Evolutionary conservation across 1,140 invertebrate species (phyloP), one percentile per base, ranked within the genome.

Genomic region (Drosophila mojavensis): DNA sequence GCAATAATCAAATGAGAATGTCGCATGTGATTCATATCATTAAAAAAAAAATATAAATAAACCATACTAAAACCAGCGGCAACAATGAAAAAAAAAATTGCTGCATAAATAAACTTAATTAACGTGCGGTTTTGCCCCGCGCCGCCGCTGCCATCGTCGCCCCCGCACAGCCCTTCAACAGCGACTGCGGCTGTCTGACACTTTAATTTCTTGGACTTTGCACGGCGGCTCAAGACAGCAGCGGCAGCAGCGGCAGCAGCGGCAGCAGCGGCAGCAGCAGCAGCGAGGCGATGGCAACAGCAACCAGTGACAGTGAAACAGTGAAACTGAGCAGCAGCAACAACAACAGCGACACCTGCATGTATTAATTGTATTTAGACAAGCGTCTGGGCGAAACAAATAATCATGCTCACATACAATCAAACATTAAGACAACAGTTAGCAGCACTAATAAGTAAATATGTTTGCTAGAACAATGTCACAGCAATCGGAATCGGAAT

Each of bases 101-200:
- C 68, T 79, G 82, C 79, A 86, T 86, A 86, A 88, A 86, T 88
- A 83, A 86, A 86, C 81, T 86, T 88, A 86, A 86, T 86, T 86
- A 88, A 88, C 83, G 79, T 83, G 84, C 76, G 79, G 72, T 75
- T 81, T 81, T 61, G 73, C 50, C 48, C 36, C 13, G 28, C 33
- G 13, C 5, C 17, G 1, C 51, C 41, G 5, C 28, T 47, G n/a
- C 7, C 17, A n/a, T n/a, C 48, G 62, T 24, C 48, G 58, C 41
- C 56, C 20, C 45, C 36, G 20, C 56, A 6, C 48, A 54, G 41
- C 70, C 51, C 60, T 59, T 60, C 58, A 51, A 13, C 15, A 26
- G 62, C 58, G 43, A 24, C 64, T 56, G 53, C 67, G 28, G 45
- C 59, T 61, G 82, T 86, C 79, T 88, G 82, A 79, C 83, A 82